Evolutionary conservation across 2,113 vertebrate genomes (phyloP), one percentile per base, ranked within the genome.

Genomic region (Oncorhynchus keta): DNA sequence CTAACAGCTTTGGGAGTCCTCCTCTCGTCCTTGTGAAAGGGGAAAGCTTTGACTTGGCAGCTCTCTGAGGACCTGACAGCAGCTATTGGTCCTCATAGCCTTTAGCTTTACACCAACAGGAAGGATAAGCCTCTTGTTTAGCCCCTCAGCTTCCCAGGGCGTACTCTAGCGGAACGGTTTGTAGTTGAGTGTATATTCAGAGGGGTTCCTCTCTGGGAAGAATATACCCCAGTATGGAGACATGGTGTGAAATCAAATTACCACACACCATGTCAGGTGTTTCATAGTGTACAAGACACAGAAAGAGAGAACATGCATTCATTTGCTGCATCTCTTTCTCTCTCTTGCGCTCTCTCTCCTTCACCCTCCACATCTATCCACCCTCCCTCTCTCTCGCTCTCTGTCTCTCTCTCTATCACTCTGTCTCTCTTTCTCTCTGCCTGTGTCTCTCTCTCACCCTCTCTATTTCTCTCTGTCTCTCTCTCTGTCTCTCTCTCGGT

Each of bases 241-340:
- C 78, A 73, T 70, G 1, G 76, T 72, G 81, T 73, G 74, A 85
- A 81, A 85, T 83, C 62, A 72, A 84, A 88, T 88, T 86, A 88
- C 86, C 76, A 76, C 39, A 39, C 30, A 24, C 55, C 62, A 76
- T 88, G 87, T 86, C 86, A 84, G 74, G 71, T 61, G 74, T 76
- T 39, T 87, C 79, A 79, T 24, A 12, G 74, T 74, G 67, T 76
- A 66, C 78, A 71, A 73, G 66, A 71, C 68, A 71, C 48, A 79
- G 84, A 20, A 66, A 84, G 88, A 73, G 72, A 71, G 77, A 80
- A 76, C 77, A 79, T 1, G 78, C 82, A n/a, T 76, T 67, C 67
- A 62, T 12, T 67, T 71, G 76, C 79, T 72, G 68, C 22, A 4
- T 61, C 51, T 73, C 13, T 72, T 57, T 72, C 11, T 64, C 70